Evolutionary conservation across 2,797 vertebrate genomes (phyloP), one percentile per base, ranked within the genome.

Genomic region (Lophotriccus pileatus): DNA sequence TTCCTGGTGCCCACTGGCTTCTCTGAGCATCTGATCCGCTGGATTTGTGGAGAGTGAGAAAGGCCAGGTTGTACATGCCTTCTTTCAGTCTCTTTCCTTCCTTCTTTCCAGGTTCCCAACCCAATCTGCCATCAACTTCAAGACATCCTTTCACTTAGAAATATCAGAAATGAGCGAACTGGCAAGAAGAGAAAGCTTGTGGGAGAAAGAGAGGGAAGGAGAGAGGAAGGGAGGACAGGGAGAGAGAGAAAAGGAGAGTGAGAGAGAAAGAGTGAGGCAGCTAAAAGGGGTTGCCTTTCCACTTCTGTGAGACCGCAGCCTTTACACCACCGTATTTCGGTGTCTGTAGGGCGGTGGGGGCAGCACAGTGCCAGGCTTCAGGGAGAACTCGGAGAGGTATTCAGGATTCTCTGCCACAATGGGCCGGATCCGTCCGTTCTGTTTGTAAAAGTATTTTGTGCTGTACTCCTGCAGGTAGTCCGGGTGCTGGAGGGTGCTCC

Each of bases 331-430:
- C 77, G 99, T 99, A 77, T 99, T 99, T 93, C 99, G 98, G 98
- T 99, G 99, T 96, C 99, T 98, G 98, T 99, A 99, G 44, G 99
- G 99, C 1, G 99, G 99, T 7, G 99, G 99, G 7, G 99, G 99
- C 97, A 99, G 97, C 95, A 99, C 98, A 27, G 98, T 98, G 97
- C 99, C 99, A 32, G 99, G 98, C 94, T 99, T 99, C 96, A 99
- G 96, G 23, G 99, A 98, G 96, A 99, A 99, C 98, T 99, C 99
- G 0, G 99, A 98, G 98, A 99, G 98, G 97, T 99, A 99, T 95
- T 99, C 99, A 0, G 99, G 98, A 95, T 99, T 99, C 97, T 99
- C 99, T 66, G 99, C 99, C 94, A 99, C 98, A 8, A 98, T 97
- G 11, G 99, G 98, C 96, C 98, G 98, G 98, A 99, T 98, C 93